Evolutionary conservation across 1,140 invertebrate species (phyloP).

Genomic region (Sycophaga agraensis): DNA sequence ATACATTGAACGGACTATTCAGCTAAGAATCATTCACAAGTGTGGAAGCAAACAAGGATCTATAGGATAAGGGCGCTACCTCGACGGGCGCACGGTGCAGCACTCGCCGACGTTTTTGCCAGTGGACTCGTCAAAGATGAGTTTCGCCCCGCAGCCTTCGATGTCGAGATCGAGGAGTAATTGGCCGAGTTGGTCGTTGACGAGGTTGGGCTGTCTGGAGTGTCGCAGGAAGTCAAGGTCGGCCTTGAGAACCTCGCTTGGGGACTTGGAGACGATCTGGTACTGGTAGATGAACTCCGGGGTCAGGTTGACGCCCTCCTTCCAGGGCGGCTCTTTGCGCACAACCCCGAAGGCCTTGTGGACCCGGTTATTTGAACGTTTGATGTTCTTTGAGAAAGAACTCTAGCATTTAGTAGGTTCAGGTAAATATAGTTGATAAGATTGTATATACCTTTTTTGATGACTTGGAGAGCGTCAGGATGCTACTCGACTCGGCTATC

Average conservation of each 20-base stretch:
- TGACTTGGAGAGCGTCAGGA: slow-evolving; percentile 58
- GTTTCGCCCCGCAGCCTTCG: slow-evolving; percentile 61
- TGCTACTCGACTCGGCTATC: slow-evolving; percentile 66
- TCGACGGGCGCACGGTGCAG: too few species aligned
- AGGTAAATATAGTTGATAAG: not conserved
- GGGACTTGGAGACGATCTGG: slow-evolving; percentile 61
- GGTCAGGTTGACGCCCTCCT: slow-evolving; percentile 65
- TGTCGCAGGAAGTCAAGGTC: slow-evolving; percentile 65
- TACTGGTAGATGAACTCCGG: slow-evolving; percentile 71
- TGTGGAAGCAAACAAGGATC: too few species aligned
- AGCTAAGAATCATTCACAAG: too few species aligned
- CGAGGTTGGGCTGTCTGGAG: slow-evolving; percentile 65
- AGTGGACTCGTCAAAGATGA: slow-evolving; percentile 64
- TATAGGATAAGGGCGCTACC: too few species aligned
- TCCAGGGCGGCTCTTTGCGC: slow-evolving; percentile 63
- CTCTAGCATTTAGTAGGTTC: too few species aligned
- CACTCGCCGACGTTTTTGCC: slow-evolving; percentile 63
- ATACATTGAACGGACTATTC: too few species aligned
- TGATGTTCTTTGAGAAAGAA: not conserved
- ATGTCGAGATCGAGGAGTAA: slow-evolving; percentile 72
- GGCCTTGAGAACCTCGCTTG: slow-evolving; percentile 66
- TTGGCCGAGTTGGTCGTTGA: slow-evolving; percentile 73
- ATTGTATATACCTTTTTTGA: slow-evolving; percentile 57
- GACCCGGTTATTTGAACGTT: not conserved
- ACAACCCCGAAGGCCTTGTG: not conserved